phyloP scores from a whole-genome alignment of 2,888 invertebrate species.

The Ypsolopha sequella region DNA sequence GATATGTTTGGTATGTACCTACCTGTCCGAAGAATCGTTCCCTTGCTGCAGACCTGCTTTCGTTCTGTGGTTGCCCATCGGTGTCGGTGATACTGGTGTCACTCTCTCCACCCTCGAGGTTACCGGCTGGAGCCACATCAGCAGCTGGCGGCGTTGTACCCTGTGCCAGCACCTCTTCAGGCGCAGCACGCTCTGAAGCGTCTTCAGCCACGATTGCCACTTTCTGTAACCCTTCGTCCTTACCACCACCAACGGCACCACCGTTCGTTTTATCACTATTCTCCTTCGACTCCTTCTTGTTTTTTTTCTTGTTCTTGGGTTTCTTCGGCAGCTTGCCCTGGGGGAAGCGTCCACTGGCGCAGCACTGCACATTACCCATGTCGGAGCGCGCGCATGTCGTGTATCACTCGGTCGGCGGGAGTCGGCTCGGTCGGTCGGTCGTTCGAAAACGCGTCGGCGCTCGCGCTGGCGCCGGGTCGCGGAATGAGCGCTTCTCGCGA shows the following conservation, averaged over 20 bases:
- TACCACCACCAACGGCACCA: slow-evolving; percentile 32
- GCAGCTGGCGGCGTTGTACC: slow-evolving; percentile 18
- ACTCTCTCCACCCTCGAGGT: neutral
- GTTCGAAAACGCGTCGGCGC: slow-evolving; percentile 67
- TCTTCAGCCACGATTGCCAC: slow-evolving; percentile 53
- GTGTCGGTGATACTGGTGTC: slow-evolving; percentile 16
- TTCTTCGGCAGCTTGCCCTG: slow-evolving; percentile 49
- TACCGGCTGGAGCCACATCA: neutral
- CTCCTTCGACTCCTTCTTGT: slow-evolving; percentile 18
- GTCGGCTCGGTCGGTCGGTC: slow-evolving; percentile 63
- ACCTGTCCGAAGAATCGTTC: slow-evolving; percentile 64
- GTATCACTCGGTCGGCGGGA: slow-evolving; percentile 53
- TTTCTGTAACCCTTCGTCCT: slow-evolving; percentile 40
- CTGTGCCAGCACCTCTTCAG: slow-evolving; percentile 17
- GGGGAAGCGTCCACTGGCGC: slow-evolving; percentile 60
- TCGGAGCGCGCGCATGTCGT: slow-evolving; percentile 63
- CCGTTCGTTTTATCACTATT: slow-evolving; percentile 48
- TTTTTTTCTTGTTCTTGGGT: slow-evolving; percentile 38
- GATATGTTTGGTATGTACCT: neutral
- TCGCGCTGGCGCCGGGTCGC: slow-evolving; percentile 57
- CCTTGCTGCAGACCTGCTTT: slow-evolving; percentile 54
- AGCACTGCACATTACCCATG: slow-evolving; percentile 70
- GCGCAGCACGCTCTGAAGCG: slow-evolving; percentile 37
- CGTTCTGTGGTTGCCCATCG: slow-evolving; percentile 25
- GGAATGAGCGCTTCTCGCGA: slow-evolving; percentile 52